phyloP scores from a whole-genome alignment of 2,113 vertebrate genomes.

The Alectura lathami region DNA sequence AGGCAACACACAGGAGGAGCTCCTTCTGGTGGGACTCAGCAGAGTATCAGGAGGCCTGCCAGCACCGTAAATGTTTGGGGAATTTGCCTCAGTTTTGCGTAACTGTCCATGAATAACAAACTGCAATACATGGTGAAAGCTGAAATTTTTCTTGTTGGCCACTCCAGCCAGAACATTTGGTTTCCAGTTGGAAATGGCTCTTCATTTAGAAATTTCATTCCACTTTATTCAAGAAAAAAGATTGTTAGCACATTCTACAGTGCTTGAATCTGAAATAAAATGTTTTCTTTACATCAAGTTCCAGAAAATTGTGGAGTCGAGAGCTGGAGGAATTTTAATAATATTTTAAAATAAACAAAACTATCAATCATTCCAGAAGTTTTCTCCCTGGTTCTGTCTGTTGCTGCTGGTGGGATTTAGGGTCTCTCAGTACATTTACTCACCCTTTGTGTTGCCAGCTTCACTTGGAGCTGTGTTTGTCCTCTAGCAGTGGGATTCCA shows the following conservation, averaged over 20 bases:
- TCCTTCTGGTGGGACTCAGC: neutral
- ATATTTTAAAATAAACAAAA: conserved; percentile 55
- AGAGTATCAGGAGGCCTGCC: conserved; percentile 9
- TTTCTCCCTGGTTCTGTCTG: conserved; percentile 12
- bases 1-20: neutral
- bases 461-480: neutral
- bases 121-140: conserved; percentile 55
- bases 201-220: conserved; percentile 44
- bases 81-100: conserved; percentile 21
- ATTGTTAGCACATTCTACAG: neutral
- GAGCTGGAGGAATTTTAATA: conserved; percentile 6
- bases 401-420: neutral
- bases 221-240: conserved; percentile 50
- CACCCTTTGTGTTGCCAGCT: neutral
- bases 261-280: conserved; percentile 20
- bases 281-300: conserved; percentile 55
- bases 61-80: neutral
- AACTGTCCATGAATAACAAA: conserved; percentile 63
- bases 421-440: conserved; percentile 11
- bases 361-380: conserved; percentile 25
- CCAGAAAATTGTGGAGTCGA: conserved; percentile 4
- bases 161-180: conserved; percentile 49
- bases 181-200: conserved; percentile 59
- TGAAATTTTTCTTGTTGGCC: conserved; percentile 42
- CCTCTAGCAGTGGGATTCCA: neutral